phyloP scores from a whole-genome alignment of 1,140 invertebrate species.

The Drosophila malerkotliana region DNA sequence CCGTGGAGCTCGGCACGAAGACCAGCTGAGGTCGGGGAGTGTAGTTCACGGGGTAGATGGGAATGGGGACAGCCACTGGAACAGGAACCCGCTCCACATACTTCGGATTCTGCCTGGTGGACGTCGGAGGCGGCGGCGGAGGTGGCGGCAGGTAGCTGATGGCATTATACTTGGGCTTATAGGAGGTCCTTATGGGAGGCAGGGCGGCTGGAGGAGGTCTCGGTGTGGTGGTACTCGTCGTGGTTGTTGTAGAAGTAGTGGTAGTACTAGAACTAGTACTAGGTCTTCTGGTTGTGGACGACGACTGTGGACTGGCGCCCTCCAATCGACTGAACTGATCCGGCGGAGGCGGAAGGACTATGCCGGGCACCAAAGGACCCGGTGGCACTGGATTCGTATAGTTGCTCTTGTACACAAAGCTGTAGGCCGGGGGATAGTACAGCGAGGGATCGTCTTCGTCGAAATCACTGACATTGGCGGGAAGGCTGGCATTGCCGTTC shows the following conservation, averaged over 20 bases:
- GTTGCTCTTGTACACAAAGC: conserved; percentile 92
- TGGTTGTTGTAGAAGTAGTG: conserved; percentile 11
- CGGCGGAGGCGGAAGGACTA: conserved; percentile 93
- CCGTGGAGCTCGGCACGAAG: conserved; percentile 69
- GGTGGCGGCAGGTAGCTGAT: conserved; percentile 46
- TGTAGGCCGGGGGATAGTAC: conserved; percentile 95
- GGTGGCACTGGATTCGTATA: conserved; percentile 91
- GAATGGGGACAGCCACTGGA: conserved; percentile 74
- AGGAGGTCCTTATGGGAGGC: conserved; percentile 23
- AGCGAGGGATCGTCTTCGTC: conserved; percentile 95
- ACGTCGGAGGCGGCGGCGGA: conserved; percentile 4
- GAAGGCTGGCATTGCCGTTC: conserved; percentile 67
- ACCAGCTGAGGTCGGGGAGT: conserved; percentile 56
- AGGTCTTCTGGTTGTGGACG: conserved; percentile 31
- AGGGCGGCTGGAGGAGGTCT: conserved; percentile 3
- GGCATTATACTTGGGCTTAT: conserved; percentile 56
- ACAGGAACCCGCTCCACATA: conserved; percentile 73
- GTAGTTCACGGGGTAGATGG: conserved; percentile 72
- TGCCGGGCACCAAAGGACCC: conserved; percentile 93
- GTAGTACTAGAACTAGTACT: conserved; percentile 24
- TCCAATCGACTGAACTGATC: conserved; percentile 89
- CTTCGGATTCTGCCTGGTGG: conserved; percentile 26
- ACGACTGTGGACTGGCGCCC: not conserved
- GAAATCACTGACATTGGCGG: conserved; percentile 85
- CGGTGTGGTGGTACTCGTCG: conserved; percentile 16